Conservation (phyloP, 2,888 invertebrate genomes). For the Abrostola triplasia region DNA sequence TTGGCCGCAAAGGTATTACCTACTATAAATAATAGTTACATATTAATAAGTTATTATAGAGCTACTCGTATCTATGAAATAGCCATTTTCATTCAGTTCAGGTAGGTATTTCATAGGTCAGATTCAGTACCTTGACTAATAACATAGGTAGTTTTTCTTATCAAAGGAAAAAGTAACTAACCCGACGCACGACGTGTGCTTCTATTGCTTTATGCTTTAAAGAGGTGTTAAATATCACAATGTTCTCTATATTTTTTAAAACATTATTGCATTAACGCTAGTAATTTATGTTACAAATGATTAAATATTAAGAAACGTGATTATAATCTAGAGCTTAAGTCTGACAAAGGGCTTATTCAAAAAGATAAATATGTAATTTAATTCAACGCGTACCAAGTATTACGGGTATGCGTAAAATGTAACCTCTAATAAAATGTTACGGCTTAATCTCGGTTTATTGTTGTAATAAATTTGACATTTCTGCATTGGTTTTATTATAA, state of each 20-base stretch:
- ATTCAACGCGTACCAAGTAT: slow-evolving; percentile 30
- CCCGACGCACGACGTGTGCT: too few species aligned
- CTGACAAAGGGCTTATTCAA: slow-evolving; percentile 44
- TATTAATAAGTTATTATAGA: too few species aligned
- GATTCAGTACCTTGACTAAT: too few species aligned
- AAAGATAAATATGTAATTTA: slow-evolving; percentile 55
- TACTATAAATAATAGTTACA: background rate
- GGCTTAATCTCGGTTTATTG: slow-evolving; percentile 75
- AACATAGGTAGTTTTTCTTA: too few species aligned
- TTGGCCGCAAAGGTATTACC: background rate
- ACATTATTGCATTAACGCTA: slow-evolving; percentile 9
- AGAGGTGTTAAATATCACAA: too few species aligned
- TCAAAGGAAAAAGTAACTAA: too few species aligned
- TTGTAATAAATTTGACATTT: slow-evolving; percentile 72
- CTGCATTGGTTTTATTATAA: slow-evolving; percentile 75
- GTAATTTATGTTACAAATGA: slow-evolving; percentile 44
- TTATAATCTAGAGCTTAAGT: slow-evolving; percentile 44
- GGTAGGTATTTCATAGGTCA: background rate
- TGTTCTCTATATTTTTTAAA: slow-evolving; percentile 7
- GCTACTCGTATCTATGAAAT: too few species aligned
- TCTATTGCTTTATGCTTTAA: too few species aligned
- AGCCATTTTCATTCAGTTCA: background rate
- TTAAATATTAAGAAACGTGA: slow-evolving; percentile 36
- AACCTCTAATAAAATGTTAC: slow-evolving; percentile 74
- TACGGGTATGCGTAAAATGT: slow-evolving; percentile 68